Base-by-base conservation (phyloP, 2,888 invertebrate species). In the Malthinus flaveolus region DNA sequence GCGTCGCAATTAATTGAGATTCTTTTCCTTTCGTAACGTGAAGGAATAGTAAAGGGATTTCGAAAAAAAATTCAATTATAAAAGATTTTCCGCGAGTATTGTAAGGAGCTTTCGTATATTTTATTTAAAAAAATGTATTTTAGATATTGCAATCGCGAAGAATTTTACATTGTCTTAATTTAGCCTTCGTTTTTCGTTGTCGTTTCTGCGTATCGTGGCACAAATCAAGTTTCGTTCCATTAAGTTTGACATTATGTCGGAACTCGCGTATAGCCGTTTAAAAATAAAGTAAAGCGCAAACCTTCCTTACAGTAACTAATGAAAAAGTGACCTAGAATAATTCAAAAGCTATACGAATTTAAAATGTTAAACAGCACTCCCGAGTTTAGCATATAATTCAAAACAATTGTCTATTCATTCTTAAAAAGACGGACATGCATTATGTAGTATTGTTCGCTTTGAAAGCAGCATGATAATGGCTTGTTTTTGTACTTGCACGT, bases 341-440 rank as follows among this genome's bases (percentile, higher is more conserved):
- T 63, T 66, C 60, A 53, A 61, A 61, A 58, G 56, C 58, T 58
- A 60, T 58, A 61, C 64, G 64, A 63, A 65, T 68, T 64, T 67
- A 61, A 69, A 69, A 69, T 67, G 66, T 65, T 67, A 68, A 68
- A 63, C 68, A 61, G 64, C 62, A 34, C 36, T 32, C 44, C 61
- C 62, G 61, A 65, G 61, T 62, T 64, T 66, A 66, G 65, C 65
- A 61, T 66, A 67, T 66, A 66, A 68, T 64, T 68, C 68, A 67
- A 69, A 69, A 68, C 69, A 69, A 69, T 69, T 68, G 67, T 66
- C 67, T 68, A 69, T 69, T 68, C 69, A 68, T 68, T 68, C 62
- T 64, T 66, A 62, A 59, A 42, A 67, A 68, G 68, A 68, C 66
- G 65, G 65, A 61, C 63, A 66, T 68, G 68, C 68, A 69, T 69